These are phyloP conservation scores for Drosophila pachea DNA, from an alignment of 1,140 invertebrate genomes.

Conservation along the genomic window DNA sequence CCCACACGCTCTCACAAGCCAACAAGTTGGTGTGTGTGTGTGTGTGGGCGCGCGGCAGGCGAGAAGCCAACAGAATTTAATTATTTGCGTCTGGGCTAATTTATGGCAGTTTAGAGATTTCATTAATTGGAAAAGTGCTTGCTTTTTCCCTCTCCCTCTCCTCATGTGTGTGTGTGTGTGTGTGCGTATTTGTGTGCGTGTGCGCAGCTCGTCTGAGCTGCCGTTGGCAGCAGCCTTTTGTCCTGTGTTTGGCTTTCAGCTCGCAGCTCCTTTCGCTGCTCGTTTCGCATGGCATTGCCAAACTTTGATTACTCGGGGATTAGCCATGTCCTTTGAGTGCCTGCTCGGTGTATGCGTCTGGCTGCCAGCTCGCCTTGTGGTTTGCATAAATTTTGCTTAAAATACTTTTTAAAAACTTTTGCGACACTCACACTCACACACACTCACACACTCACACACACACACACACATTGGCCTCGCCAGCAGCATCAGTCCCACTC, in stretches of 20 bases:
- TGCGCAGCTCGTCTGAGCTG: constrained; percentile 43
- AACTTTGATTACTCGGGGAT: constrained; percentile 78
- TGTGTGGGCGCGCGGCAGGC: constrained; percentile 30
- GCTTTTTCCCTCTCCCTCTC: constrained; percentile 26
- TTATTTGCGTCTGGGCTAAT: constrained; percentile 73
- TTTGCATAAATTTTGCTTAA: constrained; percentile 77
- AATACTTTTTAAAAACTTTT: constrained; percentile 77
- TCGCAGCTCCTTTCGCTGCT: constrained; percentile 46
- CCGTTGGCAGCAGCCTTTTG: constrained; percentile 17
- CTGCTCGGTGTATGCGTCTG: constrained; percentile 11
- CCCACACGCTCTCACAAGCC: constrained; percentile 44
- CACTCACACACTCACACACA: constrained; percentile 54
- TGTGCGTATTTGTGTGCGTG: constrained; percentile 11
- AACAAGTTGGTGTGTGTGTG: constrained; percentile 52
- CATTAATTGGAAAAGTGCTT: constrained; percentile 79
- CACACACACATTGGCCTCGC: constrained; percentile 36
- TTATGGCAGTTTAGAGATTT: constrained; percentile 78
- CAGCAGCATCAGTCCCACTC: constrained; percentile 22
- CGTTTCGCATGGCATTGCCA: constrained; percentile 65
- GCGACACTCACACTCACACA: constrained; percentile 48
- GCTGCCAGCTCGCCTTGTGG: constrained; percentile 68
- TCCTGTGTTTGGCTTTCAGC: constrained; percentile 48
- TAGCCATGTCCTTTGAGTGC: constrained; percentile 54
- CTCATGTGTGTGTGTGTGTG: neutral
- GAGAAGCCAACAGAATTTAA: constrained; percentile 70